Evolutionary conservation across 1,140 invertebrate genomes (phyloP).

Genomic region (Heliconius nattereri): DNA sequence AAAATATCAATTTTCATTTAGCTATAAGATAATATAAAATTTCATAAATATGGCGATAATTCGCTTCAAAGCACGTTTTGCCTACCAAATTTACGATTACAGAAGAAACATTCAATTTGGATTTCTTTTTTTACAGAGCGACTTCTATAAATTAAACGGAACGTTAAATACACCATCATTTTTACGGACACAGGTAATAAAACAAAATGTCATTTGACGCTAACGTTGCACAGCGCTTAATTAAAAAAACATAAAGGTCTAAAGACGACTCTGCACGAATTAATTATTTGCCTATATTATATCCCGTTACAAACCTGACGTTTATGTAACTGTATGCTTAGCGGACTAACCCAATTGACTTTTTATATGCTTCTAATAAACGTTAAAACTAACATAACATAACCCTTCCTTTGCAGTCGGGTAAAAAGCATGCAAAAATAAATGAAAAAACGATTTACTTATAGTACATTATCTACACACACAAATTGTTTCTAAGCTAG

Average conservation of each 20-base stretch:
- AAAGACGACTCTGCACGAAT: constrained; percentile 66
- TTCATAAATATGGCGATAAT: background rate
- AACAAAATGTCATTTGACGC: constrained; percentile 43
- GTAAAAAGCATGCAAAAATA: background rate
- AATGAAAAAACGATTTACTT: background rate
- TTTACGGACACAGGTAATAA: constrained; percentile 68
- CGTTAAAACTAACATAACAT: background rate
- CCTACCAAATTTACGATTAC: constrained; percentile 16
- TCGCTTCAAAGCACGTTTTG: constrained; percentile 29
- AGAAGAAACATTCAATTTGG: constrained; percentile 37
- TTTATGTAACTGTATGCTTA: constrained; percentile 2
- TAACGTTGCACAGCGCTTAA: constrained; percentile 49
- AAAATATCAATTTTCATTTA: background rate
- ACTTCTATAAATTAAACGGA: constrained; percentile 79
- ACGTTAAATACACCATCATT: constrained; percentile 65
- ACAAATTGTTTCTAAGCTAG: background rate
- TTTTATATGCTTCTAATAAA: constrained; percentile 9
- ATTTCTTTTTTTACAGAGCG: constrained; percentile 76
- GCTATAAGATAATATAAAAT: background rate
- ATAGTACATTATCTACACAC: background rate
- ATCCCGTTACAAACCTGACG: background rate
- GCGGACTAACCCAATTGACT: background rate
- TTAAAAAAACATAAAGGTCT: constrained; percentile 55
- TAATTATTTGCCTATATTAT: constrained; percentile 24
- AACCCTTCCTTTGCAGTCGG: no score